Conservation (phyloP, 2,888 invertebrate species). For the Caenorhabditis doughertyi region DNA sequence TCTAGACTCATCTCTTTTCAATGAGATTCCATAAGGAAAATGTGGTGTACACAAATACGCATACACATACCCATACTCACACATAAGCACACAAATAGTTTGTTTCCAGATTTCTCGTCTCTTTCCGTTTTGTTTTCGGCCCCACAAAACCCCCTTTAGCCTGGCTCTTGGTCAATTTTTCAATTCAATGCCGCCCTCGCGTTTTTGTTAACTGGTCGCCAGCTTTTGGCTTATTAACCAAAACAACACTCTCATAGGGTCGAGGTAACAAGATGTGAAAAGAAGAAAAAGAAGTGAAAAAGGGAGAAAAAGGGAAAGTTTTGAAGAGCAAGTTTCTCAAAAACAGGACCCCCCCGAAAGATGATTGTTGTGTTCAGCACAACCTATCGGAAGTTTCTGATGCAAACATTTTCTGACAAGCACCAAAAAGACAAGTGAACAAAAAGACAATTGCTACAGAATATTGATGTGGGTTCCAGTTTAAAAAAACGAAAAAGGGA, state of each 20-base stretch:
- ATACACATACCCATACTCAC: slow-evolving; percentile 12
- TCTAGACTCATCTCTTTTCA: slow-evolving; percentile 16
- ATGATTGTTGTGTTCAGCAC: slow-evolving; percentile 46
- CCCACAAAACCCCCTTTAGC: slow-evolving; percentile 11
- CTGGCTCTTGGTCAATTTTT: slow-evolving; percentile 41
- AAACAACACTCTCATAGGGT: slow-evolving; percentile 31
- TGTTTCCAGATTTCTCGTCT: slow-evolving; percentile 46
- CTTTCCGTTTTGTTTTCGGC: slow-evolving; percentile 43
- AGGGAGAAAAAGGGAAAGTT: slow-evolving; percentile 3
- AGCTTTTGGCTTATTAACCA: slow-evolving; percentile 41
- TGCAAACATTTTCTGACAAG: slow-evolving; percentile 44
- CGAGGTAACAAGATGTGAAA: background rate
- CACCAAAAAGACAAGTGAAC: slow-evolving; percentile 5
- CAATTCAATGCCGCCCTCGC: slow-evolving; percentile 49
- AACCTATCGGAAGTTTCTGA: slow-evolving; percentile 46
- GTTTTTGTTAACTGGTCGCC: slow-evolving; percentile 45
- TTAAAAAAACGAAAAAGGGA: slow-evolving; percentile 9
- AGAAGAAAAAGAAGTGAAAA: background rate
- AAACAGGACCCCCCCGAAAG: slow-evolving; percentile 20
- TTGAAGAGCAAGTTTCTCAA: slow-evolving; percentile 2
- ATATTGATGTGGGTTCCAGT: slow-evolving; percentile 35
- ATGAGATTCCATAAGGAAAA: slow-evolving; percentile 31
- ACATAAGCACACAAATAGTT: slow-evolving; percentile 43
- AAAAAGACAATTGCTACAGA: slow-evolving; percentile 17
- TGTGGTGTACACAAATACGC: slow-evolving; percentile 19